Conservation (phyloP, 1,140 invertebrate species). For the Neodiprion virginianus region DNA sequence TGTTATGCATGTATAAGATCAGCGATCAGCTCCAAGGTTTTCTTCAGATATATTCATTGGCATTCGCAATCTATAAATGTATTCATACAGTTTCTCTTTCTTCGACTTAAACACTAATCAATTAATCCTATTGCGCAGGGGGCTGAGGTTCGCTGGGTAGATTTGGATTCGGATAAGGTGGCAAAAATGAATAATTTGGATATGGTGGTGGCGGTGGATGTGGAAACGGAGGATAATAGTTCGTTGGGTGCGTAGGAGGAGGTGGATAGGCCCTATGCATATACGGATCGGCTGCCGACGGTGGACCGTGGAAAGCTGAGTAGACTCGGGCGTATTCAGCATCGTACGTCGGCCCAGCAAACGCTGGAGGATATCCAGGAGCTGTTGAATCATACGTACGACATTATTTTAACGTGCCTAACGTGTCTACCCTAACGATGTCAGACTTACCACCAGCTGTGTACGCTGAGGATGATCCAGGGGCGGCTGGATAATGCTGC, state of each 20-base stretch:
- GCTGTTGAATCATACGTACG: constrained; percentile 40
- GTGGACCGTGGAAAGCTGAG: constrained; percentile 58
- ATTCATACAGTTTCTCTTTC: not conserved
- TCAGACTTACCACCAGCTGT: constrained; percentile 49
- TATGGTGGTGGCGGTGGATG: constrained; percentile 59
- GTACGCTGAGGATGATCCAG: constrained; percentile 53
- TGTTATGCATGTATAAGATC: not conserved
- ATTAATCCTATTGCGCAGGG: constrained; percentile 47
- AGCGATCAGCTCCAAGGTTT: not conserved
- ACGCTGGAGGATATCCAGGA: constrained; percentile 49
- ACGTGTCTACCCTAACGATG: not conserved
- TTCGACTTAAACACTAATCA: not conserved
- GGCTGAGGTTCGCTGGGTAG: constrained; percentile 56
- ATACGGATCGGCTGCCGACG: constrained; percentile 53
- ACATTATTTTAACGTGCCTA: not conserved
- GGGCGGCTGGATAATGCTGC: constrained; percentile 58
- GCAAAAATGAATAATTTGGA: constrained; percentile 59
- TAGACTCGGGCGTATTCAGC: constrained; percentile 61
- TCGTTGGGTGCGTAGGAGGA: constrained; percentile 51
- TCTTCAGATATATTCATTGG: not conserved
- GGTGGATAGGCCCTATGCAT: constrained; percentile 52
- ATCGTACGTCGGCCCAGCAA: constrained; percentile 54
- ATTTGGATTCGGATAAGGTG: constrained; percentile 56
- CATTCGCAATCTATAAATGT: not conserved
- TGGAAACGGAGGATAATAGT: constrained; percentile 58